These are phyloP conservation scores for Drosophila paramelanica DNA, from an alignment of 2,888 invertebrate genomes.

Conservation along the genomic window DNA sequence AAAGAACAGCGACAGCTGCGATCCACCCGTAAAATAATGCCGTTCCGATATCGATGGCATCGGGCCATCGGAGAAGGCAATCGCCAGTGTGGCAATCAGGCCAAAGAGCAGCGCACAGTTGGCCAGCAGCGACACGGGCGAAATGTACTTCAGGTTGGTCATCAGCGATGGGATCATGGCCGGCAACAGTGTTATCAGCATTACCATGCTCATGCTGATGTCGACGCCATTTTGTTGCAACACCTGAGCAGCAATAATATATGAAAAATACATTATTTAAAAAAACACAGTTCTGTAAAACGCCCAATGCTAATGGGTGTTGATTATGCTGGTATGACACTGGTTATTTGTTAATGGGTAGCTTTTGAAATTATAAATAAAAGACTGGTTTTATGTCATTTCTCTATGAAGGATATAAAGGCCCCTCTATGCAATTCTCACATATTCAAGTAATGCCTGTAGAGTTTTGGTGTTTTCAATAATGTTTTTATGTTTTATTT, in stretches of 20 bases:
- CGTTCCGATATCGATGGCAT: conserved; percentile 88
- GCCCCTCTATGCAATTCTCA: too few species aligned
- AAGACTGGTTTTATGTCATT: too few species aligned
- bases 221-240: conserved; percentile 77
- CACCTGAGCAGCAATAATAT: conserved; percentile 84
- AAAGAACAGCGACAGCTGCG: conserved; percentile 93
- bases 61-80: conserved; percentile 89
- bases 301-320: background rate
- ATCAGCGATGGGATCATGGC: conserved; percentile 82
- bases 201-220: conserved; percentile 72
- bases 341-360: too few species aligned
- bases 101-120: conserved; percentile 90
- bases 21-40: conserved; percentile 87
- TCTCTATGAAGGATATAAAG: too few species aligned
- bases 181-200: conserved; percentile 79
- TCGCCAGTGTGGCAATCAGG: conserved; percentile 91
- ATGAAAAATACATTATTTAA: background rate
- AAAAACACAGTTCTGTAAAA: conserved; percentile 14
- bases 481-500: too few species aligned
- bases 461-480: too few species aligned
- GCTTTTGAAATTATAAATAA: too few species aligned
- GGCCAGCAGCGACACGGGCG: conserved; percentile 91
- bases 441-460: too few species aligned
- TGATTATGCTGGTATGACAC: background rate
- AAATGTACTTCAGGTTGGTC: conserved; percentile 84